Percentiles rank a stretch among this genome's conserved stretches.
Evolutionary conservation across 1,140 invertebrate species (phyloP).

Genomic region (Drosophila tsacasi): DNA sequence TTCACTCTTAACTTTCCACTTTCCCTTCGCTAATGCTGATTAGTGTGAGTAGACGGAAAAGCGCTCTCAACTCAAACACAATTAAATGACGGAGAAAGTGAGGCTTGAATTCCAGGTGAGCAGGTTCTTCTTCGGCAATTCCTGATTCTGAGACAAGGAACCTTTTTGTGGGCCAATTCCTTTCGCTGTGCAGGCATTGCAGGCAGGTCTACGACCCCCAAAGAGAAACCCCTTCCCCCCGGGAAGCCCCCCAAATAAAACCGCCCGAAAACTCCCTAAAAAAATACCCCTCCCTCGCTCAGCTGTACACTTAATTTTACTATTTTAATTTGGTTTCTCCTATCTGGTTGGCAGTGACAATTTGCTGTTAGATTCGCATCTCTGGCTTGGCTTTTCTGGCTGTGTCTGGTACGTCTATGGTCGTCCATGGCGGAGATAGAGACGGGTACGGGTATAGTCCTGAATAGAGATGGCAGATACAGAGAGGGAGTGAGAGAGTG

Average conservation of each 20-base stretch:
- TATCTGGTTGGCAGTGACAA: conserved; percentile 44
- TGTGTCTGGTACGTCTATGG: conserved; percentile 46
- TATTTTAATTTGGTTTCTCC: conserved; percentile 31
- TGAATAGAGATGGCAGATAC: conserved; percentile 8
- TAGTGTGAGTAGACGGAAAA: conserved; percentile 28
- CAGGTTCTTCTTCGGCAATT: conserved; percentile 33
- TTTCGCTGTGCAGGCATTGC: conserved; percentile 19
- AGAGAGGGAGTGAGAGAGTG: neutral
- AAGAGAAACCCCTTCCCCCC: neutral
- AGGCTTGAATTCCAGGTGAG: conserved; percentile 36
- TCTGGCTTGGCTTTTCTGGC: conserved; percentile 67
- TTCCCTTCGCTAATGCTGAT: conserved; percentile 64
- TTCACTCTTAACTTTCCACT: neutral
- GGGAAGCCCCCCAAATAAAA: neutral
- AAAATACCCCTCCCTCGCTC: neutral
- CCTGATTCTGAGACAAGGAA: conserved; percentile 49
- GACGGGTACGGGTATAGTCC: neutral
- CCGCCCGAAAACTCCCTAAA: neutral
- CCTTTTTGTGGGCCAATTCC: conserved; percentile 26
- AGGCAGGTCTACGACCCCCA: neutral
- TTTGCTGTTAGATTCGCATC: conserved; percentile 62
- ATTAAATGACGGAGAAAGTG: conserved; percentile 17
- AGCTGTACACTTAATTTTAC: conserved; percentile 23
- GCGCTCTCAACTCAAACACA: conserved; percentile 1
- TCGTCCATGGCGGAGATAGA: conserved; percentile 34